Conservation (phyloP, 2,797 vertebrate genomes). For the Scolopax bukidnonensis region DNA sequence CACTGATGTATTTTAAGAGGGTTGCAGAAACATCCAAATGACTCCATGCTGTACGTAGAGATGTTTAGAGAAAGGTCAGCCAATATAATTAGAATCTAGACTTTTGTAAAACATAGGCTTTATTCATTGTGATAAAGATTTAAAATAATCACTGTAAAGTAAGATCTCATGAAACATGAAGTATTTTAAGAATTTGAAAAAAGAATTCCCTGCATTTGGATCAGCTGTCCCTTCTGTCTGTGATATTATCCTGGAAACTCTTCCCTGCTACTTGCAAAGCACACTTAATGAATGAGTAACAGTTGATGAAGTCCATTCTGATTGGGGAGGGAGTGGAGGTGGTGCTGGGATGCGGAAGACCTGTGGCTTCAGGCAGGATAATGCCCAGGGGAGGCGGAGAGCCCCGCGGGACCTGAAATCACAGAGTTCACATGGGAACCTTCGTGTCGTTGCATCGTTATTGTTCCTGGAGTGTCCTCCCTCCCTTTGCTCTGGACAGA, state of each 20-base stretch:
- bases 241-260: neutral
- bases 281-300: neutral
- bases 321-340: neutral
- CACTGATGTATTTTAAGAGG: neutral
- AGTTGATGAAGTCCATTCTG: neutral
- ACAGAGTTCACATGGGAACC: neutral
- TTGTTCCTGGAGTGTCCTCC: neutral
- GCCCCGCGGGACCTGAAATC: neutral
- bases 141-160: neutral
- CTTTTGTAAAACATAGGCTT: neutral
- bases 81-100: neutral
- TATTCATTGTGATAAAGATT: neutral
- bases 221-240: neutral
- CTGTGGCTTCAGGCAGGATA: neutral
- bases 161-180: neutral
- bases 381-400: neutral
- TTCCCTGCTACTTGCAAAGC: neutral
- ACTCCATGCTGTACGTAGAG: neutral
- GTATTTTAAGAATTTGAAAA: neutral
- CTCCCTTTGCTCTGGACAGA: neutral
- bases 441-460: accelerated
- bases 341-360: neutral
- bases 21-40: neutral
- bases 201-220: neutral
- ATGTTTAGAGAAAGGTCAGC: neutral